Base-by-base conservation (phyloP, 2,888 invertebrate genomes). In the Drosophila pegasa region DNA sequence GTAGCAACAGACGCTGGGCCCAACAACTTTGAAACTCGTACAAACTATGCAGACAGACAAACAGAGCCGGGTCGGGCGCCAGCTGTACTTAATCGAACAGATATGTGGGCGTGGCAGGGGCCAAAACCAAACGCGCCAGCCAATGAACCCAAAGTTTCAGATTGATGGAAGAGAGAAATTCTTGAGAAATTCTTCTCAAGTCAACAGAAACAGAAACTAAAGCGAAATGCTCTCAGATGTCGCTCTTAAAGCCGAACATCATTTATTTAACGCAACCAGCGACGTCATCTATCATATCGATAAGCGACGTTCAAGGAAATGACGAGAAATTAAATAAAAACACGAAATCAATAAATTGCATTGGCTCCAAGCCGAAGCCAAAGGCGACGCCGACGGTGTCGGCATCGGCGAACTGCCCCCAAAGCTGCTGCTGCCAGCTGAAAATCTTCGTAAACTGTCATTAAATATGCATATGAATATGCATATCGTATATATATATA, bases 261-360 rank as follows among this genome's bases (percentile, higher is more conserved):
- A 85, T 64, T 82, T 82, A 87, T 82, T 78, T 33, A 58, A 68
- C 29, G 33, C 29, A 56, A 29, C 8, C 33, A 35, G 57, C 55
- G 25, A 27, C 50, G 59, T 75, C 66, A 55, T 64, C 59, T 29
- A 45, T 31, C 52, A 37, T 45, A 45, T 45, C 55, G 72, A 69
- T 71, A 62, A 70, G 56, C 55, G 45, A 7, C 12, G 43, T 55
- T 63, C 50, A 63, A 57, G 59, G 37, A 65, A 76, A 74, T 74
- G 65, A 70, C 71, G 77, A 70, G 75, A 76, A 79, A 86, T 86
- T 82, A 73, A 82, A 87, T 69, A 65, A 82, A 67, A 69, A 72
- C 66, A 75, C 62, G 70, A 78, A 80, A 83, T 88, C 83, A 80
- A 83, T 83, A 83, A 80, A 88, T 86, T 83, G 88, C 88, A 86